phyloP scores from a whole-genome alignment of 2,888 invertebrate species.

The Zhengitettix transpicula region DNA sequence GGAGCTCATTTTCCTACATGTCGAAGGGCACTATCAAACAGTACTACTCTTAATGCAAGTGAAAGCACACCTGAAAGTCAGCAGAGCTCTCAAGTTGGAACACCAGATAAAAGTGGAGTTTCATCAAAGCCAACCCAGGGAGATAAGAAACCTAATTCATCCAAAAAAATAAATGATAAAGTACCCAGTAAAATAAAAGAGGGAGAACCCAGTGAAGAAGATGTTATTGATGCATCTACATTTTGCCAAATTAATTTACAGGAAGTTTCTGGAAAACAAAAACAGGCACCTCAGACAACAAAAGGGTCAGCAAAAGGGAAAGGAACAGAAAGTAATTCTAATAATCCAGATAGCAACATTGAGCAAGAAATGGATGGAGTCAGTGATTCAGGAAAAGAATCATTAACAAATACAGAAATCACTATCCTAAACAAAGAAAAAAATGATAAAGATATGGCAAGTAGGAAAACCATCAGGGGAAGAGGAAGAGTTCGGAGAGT shows the following conservation, averaged over 20 bases:
- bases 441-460: too few species aligned
- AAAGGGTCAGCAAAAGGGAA: constrained; percentile 6
- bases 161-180: background rate
- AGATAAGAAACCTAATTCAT: constrained; percentile 1
- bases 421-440: too few species aligned
- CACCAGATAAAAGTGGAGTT: constrained; percentile 5
- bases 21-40: constrained; percentile 13
- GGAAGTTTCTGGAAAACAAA: constrained; percentile 3
- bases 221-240: constrained; percentile 11
- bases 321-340: constrained; percentile 13
- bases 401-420: background rate
- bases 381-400: constrained; percentile 11
- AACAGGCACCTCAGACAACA: constrained; percentile 8
- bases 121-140: constrained; percentile 1
- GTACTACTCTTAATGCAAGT: background rate
- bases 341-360: constrained; percentile 21
- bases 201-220: constrained; percentile 8
- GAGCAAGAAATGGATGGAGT: constrained; percentile 18
- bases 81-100: background rate
- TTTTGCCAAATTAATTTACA: constrained; percentile 11
- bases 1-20: constrained; percentile 25
- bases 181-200: background rate
- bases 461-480: too few species aligned
- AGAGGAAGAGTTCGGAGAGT: too few species aligned
- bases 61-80: background rate